Conservation (phyloP, 2,888 invertebrate species). For the Eulithis prunata region DNA sequence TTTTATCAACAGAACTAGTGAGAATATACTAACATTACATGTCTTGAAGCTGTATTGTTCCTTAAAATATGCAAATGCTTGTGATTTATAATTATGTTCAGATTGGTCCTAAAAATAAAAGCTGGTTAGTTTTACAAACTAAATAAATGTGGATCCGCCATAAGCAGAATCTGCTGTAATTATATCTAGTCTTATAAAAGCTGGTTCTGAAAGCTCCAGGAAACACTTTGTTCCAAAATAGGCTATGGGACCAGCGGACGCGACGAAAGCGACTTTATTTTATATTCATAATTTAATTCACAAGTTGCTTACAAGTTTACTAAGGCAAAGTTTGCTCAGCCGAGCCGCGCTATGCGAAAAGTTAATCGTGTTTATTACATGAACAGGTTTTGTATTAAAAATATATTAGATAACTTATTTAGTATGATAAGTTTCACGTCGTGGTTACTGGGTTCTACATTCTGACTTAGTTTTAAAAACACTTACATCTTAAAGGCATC, state of each 20-base stretch:
- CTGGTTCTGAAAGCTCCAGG: neutral
- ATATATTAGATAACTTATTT: constrained; percentile 27
- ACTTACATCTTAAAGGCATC: too few relatives aligned
- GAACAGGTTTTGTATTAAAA: constrained; percentile 25
- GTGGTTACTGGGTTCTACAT: constrained; percentile 9
- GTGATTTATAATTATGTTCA: too few relatives aligned
- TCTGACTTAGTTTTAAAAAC: too few relatives aligned
- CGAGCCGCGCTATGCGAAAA: constrained; percentile 25
- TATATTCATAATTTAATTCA: constrained; percentile 50
- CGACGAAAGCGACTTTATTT: neutral
- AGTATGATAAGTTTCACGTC: constrained; percentile 18
- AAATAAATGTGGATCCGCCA: too few relatives aligned
- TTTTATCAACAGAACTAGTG: too few relatives aligned
- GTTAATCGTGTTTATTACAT: constrained; percentile 26
- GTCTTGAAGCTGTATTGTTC: too few relatives aligned
- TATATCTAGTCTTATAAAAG: too few relatives aligned
- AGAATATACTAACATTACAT: too few relatives aligned
- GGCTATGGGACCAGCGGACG: neutral
- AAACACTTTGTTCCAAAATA: neutral
- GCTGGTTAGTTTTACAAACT: too few relatives aligned
- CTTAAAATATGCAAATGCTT: too few relatives aligned
- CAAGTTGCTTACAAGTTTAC: constrained; percentile 36
- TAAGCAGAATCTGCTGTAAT: too few relatives aligned
- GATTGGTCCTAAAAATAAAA: too few relatives aligned
- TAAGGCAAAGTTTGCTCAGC: constrained; percentile 32